A percentile compares a stretch with the other conserved stretches of the same genome.
These are phyloP conservation scores for Pseudobourletiella spinata DNA, from an alignment of 1,140 invertebrate genomes.

Conservation along the genomic window DNA sequence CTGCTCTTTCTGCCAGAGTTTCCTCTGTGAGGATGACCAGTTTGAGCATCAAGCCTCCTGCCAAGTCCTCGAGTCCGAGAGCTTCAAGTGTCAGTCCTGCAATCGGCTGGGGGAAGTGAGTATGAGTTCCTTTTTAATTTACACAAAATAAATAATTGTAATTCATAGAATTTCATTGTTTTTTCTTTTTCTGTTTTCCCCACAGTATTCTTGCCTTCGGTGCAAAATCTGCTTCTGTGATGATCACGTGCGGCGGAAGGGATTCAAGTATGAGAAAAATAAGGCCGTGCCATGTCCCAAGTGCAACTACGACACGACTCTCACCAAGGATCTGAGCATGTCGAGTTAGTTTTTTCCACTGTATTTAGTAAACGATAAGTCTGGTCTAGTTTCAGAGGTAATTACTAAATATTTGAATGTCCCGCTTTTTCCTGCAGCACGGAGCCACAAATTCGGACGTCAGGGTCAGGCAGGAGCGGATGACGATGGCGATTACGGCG, in stretches of 20 bases:
- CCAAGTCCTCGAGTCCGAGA: conserved; percentile 83
- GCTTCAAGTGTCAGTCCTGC: conserved; percentile 74
- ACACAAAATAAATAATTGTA: no score
- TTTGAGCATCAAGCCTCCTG: conserved; percentile 98
- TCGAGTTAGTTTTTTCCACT: conserved; percentile 63
- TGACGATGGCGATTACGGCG: conserved; percentile 50
- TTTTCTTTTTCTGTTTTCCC: background rate
- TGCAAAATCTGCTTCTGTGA: conserved; percentile 96
- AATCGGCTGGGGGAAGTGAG: conserved; percentile 22
- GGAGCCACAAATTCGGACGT: conserved; percentile 70
- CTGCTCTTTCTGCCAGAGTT: conserved; percentile 83
- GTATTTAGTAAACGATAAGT: no score
- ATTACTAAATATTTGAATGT: no score
- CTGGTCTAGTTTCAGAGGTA: no score
- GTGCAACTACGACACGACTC: conserved; percentile 79
- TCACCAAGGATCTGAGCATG: conserved; percentile 91
- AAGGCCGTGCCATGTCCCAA: conserved; percentile 87
- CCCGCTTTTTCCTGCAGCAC: no score
- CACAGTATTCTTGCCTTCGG: conserved; percentile 82
- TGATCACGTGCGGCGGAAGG: conserved; percentile 86
- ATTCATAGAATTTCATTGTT: no score
- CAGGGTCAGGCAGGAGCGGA: conserved; percentile 54
- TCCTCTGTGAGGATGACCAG: conserved; percentile 94
- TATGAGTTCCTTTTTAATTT: no score
- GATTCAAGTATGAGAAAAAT: conserved; percentile 84